phyloP scores from a whole-genome alignment of 2,888 invertebrate genomes.

The Dione vanillae region DNA sequence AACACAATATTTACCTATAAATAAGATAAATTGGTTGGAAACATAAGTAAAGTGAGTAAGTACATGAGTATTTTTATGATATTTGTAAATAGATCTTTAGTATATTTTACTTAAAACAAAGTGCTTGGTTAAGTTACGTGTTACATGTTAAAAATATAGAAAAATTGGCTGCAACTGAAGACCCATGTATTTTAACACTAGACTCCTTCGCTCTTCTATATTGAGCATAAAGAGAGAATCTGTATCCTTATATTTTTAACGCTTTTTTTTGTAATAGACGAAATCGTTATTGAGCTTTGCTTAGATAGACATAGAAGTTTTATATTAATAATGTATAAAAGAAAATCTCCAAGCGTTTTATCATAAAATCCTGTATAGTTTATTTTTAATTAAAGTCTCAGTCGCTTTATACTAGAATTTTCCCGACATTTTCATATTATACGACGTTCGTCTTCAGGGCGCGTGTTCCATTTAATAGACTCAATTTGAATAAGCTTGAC shows the following conservation, averaged over 20 bases:
- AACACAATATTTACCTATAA: no score
- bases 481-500: constrained; percentile 70
- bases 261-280: not conserved
- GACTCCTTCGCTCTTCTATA: no score
- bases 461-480: constrained; percentile 62
- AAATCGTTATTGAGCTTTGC: not conserved
- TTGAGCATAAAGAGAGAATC: no score
- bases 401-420: constrained; percentile 22
- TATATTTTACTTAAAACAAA: not conserved
- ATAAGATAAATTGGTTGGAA: no score
- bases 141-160: not conserved
- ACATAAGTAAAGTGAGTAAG: no score
- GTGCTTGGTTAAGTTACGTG: not conserved
- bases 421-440: constrained; percentile 33
- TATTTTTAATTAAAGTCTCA: constrained; percentile 33
- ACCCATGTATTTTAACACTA: not conserved
- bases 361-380: constrained; percentile 4
- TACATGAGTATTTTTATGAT: no score
- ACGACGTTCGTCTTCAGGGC: constrained; percentile 33
- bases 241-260: no score
- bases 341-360: not conserved
- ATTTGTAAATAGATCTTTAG: no score
- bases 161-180: not conserved
- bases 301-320: not conserved
- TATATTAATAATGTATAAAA: not conserved